A percentile compares a stretch with the other conserved stretches of the same genome.
phyloP scores from a whole-genome alignment of 2,113 vertebrate species.

The Butorides virescens region DNA sequence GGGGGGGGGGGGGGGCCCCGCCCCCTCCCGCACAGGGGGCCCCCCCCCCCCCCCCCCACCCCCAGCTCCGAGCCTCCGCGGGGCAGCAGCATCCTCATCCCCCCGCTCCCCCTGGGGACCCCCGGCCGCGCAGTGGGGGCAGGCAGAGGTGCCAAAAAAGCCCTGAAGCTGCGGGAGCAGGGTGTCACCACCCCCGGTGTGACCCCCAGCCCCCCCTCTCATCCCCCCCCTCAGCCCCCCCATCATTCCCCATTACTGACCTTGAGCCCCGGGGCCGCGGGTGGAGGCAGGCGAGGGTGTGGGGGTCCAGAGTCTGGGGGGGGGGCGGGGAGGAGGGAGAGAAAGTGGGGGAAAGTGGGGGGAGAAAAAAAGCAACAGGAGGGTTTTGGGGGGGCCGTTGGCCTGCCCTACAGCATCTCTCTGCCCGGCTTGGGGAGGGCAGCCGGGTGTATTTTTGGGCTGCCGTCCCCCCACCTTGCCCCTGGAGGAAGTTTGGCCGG shows the following conservation, averaged over 20 bases:
- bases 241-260: slow-evolving; percentile 79
- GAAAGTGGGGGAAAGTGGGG: background rate
- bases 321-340: too few species aligned
- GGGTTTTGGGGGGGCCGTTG: background rate
- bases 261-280: slow-evolving; percentile 68
- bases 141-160: background rate
- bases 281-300: background rate
- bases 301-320: background rate
- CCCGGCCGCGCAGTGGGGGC: background rate
- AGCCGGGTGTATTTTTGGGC: background rate
- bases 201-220: background rate
- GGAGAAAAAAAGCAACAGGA: too few species aligned
- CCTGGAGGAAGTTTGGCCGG: slow-evolving; percentile 50
- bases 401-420: background rate
- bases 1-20: too few species aligned
- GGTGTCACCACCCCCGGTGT: background rate
- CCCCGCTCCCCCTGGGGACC: background rate
- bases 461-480: background rate
- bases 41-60: too few species aligned
- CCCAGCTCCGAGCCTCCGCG: background rate
- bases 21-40: background rate
- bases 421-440: background rate
- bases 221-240: background rate
- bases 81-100: background rate
- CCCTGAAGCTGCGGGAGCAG: background rate